These are phyloP conservation scores for Colius striatus DNA, from an alignment of 2,113 vertebrate species.

Conservation along the genomic window DNA sequence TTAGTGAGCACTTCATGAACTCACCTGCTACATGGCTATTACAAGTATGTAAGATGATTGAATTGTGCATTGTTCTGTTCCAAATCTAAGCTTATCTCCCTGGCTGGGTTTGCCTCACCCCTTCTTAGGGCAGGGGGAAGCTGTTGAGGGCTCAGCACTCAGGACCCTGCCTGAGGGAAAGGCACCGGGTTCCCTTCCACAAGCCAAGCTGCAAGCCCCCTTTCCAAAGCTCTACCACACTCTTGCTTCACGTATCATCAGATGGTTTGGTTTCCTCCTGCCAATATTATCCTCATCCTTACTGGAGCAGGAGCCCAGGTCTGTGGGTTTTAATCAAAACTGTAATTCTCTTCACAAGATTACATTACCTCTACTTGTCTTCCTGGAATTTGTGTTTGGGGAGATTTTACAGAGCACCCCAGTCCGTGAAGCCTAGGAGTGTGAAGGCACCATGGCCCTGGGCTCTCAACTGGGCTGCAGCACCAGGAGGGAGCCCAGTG, in stretches of 20 bases:
- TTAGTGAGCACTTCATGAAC: background rate
- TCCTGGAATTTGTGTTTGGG: background rate
- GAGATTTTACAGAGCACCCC: background rate
- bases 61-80: background rate
- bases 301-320: background rate
- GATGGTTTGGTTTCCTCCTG: background rate
- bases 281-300: background rate
- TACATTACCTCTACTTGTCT: background rate
- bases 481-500: background rate
- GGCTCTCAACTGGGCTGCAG: background rate
- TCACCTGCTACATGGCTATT: rapidly evolving
- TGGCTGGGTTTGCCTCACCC: background rate
- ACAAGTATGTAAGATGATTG: background rate
- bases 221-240: background rate
- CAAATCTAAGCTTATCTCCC: background rate
- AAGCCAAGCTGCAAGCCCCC: background rate
- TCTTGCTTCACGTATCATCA: background rate
- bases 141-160: rapidly evolving
- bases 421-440: background rate
- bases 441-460: rapidly evolving
- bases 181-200: background rate
- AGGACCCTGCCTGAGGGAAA: background rate
- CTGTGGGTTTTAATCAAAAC: background rate
- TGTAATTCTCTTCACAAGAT: background rate
- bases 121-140: background rate